Evolutionary conservation across 2,113 vertebrate genomes (phyloP), one percentile per base, ranked within the genome.

Genomic region (Pelmatolapia mariae): DNA sequence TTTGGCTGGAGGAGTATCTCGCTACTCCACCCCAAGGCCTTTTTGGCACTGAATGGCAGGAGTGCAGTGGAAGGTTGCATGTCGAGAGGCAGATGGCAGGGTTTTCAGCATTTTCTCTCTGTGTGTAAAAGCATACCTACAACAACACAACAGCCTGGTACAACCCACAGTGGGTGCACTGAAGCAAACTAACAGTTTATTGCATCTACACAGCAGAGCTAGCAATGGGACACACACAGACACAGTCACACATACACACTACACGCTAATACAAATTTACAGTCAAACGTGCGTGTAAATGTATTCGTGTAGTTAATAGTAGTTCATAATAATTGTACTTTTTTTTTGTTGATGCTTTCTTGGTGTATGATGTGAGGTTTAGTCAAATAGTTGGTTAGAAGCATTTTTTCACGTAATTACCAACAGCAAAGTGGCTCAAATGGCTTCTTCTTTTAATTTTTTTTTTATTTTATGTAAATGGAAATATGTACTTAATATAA

Each of bases 1-100:
- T 93, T 54, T 80, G 47, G 56, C 83, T 91, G 88, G 86, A 91
- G 90, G 80, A 82, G 83, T 43, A 81, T 87, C 89, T 59, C 19
- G 52, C 59, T 84, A 18, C 91, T 89, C 87, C 89, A 92, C 84
- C 87, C 87, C 87, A 10, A 91, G 90, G 93, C 89, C 86, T 86
- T 89, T 90, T 89, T 94, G 91, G 91, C 85, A 84, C 85, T 43
- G 68, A 73, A 84, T 93, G 92, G 89, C 91, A 84, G 83, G 80
- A 63, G 68, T 91, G 90, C 90, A 93, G 92, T 80, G 63, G 89
- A 90, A 87, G 91, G 90, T 71, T 93, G 90, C 92, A 90, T 91
- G 91, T 90, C 52, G 90, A 78, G 93, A 90, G 93, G 95, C 94
- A 94, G 92, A 94, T 91, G 92, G 92, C 87, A 86, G 81, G 81